A percentile compares a stretch with the other conserved stretches of the same genome.
These are phyloP conservation scores for Gouania willdenowi DNA, from an alignment of 2,797 vertebrate species.

Conservation along the genomic window DNA sequence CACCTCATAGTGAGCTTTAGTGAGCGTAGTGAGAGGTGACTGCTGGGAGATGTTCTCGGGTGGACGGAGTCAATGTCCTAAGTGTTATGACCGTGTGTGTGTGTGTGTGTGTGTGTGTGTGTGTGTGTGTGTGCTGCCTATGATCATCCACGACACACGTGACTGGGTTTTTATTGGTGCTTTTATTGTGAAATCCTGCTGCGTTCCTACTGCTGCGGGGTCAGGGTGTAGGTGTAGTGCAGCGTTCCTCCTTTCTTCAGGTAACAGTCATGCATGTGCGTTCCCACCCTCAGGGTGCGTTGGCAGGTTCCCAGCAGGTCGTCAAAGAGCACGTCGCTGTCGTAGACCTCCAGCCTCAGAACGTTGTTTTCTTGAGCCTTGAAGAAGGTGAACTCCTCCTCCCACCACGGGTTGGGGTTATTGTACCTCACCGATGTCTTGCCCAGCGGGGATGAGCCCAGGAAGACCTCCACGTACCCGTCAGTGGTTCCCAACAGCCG, in stretches of 20 bases:
- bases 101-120: too few relatives aligned
- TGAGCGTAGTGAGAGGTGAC: too few relatives aligned
- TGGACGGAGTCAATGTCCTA: too few relatives aligned
- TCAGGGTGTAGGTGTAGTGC: slow-evolving; percentile 46
- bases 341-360: slow-evolving; percentile 50
- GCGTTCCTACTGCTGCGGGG: too few relatives aligned
- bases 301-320: slow-evolving; percentile 52
- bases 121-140: too few relatives aligned
- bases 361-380: slow-evolving; percentile 2
- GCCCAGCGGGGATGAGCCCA: slow-evolving; percentile 18
- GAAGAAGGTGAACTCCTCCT: slow-evolving; percentile 34
- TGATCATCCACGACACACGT: too few relatives aligned
- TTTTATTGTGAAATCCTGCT: too few relatives aligned
- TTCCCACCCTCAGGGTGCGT: slow-evolving; percentile 27
- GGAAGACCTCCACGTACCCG: slow-evolving; percentile 48
- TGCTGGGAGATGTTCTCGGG: too few relatives aligned
- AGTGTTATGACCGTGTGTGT: too few relatives aligned
- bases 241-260: slow-evolving; percentile 42
- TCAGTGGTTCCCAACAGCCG: slow-evolving; percentile 26
- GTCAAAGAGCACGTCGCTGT: slow-evolving; percentile 30
- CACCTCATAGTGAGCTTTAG: too few relatives aligned
- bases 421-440: slow-evolving; percentile 17
- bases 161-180: too few relatives aligned
- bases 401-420: slow-evolving; percentile 47
- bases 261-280: slow-evolving; percentile 28